Conservation (phyloP, 2,888 invertebrate species). For the Rotaria sp. region DNA sequence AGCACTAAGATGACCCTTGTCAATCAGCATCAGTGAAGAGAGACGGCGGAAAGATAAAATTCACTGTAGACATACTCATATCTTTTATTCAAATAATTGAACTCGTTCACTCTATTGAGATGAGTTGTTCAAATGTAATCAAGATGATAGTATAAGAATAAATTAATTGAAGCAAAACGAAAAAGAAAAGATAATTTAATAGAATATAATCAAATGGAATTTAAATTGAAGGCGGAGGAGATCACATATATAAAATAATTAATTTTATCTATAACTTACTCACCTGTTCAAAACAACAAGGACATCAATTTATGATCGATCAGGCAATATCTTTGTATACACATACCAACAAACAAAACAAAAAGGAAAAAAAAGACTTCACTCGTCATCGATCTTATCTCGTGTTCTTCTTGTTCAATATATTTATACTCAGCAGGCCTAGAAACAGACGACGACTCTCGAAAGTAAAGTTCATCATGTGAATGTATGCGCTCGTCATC, state of each 20-base stretch:
- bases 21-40: not conserved
- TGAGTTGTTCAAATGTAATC: not conserved
- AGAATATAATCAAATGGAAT: not conserved
- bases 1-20: not conserved
- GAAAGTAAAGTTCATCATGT: not conserved
- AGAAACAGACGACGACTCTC: conserved; percentile 1
- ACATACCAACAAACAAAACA: not conserved
- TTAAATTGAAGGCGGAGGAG: not conserved
- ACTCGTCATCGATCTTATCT: conserved; percentile 8
- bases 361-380: not conserved
- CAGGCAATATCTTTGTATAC: not conserved
- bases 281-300: not conserved
- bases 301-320: not conserved
- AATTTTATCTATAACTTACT: not conserved
- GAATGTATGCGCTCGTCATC: not conserved
- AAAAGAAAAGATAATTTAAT: not conserved
- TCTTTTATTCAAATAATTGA: not conserved
- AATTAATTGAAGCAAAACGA: not conserved
- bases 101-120: not conserved
- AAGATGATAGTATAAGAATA: not conserved
- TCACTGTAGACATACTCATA: not conserved
- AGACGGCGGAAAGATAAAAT: conserved; percentile 22
- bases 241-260: not conserved
- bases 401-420: not conserved
- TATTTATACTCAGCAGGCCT: not conserved